Evolutionary conservation across 2,888 invertebrate species (phyloP), one percentile per base, ranked within the genome.

Genomic region (Thelaira solivaga): DNA sequence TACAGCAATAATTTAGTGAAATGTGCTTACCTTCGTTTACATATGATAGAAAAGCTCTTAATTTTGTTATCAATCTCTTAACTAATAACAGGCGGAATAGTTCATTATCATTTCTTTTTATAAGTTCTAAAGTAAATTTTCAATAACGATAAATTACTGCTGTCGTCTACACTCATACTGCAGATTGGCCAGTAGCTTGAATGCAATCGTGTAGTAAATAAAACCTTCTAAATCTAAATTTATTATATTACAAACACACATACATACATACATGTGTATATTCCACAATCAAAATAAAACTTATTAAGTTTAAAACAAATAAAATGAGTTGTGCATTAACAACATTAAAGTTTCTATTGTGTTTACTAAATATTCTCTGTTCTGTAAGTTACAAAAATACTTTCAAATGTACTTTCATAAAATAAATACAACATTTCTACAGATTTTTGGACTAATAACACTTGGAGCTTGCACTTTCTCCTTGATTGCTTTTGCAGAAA

Each of bases 281-380:
- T n/a, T n/a, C n/a, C n/a, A n/a, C n/a, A n/a, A n/a, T n/a, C n/a
- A n/a, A n/a, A n/a, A n/a, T n/a, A n/a, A 18, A 53, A 41, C 18
- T 16, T 18, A 41, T 8, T 18, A 41, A 41, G 16, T 20, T 31
- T 13, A 26, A 41, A 8, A 29, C 29, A 39, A 31, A 24, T 31
- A 47, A 75, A 81, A 86, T 86, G 86, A 83, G 83, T 61, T 86
- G 85, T 76, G 83, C 83, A 39, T 84, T 81, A 3, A 79, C 84
- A 76, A 82, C 83, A 6, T 59, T 86, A 49, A 86, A 86, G 81
- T 83, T 85, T 59, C 69, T 81, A 13, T 82, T 85, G 59, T 85
- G 85, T 61, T 57, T 86, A 26, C 82, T 86, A 80, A 86, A 86
- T 80, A 83, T 86, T 68, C 65, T 87, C 20, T 86, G 87, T 64